These are phyloP conservation scores for Acanthurus leucopareius DNA, from an alignment of 2,797 vertebrate species.

Conservation along the genomic window DNA sequence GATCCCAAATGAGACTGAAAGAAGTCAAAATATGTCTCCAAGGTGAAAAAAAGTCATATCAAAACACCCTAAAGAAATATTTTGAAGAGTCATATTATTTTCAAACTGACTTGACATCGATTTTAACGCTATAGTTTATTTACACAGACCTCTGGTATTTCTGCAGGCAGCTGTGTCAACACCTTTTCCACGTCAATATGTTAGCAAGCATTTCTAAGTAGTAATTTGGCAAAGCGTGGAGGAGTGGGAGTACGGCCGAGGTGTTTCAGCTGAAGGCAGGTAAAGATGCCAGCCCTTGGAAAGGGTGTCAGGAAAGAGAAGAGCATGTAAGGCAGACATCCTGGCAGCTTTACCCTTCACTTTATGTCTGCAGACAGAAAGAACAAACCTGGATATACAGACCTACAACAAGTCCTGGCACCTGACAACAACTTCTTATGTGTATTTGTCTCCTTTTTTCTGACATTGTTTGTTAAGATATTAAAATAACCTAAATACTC, in stretches of 20 bases:
- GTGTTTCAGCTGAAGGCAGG: conserved; percentile 12
- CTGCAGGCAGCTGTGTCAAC: conserved; percentile 44
- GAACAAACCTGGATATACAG: not conserved
- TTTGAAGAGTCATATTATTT: not conserved
- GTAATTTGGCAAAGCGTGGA: conserved; percentile 24
- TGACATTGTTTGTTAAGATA: no score
- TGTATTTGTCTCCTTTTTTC: not conserved
- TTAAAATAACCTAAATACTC: not conserved
- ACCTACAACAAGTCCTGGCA: not conserved
- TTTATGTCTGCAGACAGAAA: not conserved
- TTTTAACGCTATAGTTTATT: conserved; percentile 19
- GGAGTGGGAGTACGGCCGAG: conserved; percentile 18
- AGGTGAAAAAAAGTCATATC: not conserved
- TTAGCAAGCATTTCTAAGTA: conserved; percentile 19
- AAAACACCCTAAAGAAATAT: not conserved
- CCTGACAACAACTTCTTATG: not conserved
- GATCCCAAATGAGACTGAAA: not conserved
- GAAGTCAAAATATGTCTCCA: not conserved
- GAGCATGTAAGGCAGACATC: conserved; percentile 22
- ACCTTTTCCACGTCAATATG: conserved; percentile 23
- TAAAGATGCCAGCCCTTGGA: conserved; percentile 37
- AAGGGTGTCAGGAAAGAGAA: conserved; percentile 4
- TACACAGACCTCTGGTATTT: conserved; percentile 8
- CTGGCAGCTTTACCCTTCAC: conserved; percentile 21
- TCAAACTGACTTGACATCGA: not conserved